Conservation (phyloP, 2,113 vertebrate genomes). For the Eptesicus fuscus region DNA sequence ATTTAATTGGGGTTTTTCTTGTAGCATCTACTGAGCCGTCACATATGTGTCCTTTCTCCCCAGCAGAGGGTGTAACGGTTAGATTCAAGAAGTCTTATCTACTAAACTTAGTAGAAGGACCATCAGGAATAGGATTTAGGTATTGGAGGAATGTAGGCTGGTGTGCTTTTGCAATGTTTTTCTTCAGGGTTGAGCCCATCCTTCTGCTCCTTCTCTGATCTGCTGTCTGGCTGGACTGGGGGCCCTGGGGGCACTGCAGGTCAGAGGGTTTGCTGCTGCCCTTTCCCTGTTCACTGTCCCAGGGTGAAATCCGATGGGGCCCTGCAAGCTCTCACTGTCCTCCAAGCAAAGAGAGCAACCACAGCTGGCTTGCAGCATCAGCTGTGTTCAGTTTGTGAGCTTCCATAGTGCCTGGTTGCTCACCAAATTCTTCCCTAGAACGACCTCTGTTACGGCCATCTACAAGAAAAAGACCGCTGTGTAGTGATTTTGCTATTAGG, state of each 20-base stretch:
- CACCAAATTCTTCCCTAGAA: background rate
- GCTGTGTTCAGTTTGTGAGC: background rate
- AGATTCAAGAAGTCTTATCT: background rate
- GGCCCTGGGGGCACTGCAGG: background rate
- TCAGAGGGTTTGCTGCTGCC: background rate
- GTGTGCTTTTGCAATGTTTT: background rate
- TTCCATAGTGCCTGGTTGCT: background rate
- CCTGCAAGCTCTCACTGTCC: background rate
- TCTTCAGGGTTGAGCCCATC: background rate
- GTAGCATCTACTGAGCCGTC: background rate
- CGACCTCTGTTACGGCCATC: background rate
- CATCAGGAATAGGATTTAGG: background rate
- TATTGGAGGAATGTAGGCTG: background rate
- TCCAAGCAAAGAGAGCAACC: background rate
- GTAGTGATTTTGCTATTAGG: background rate
- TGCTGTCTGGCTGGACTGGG: background rate
- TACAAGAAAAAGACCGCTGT: background rate
- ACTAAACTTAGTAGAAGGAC: background rate
- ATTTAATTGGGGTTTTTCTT: background rate
- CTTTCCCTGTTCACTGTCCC: too few species aligned
- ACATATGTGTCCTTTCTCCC: background rate
- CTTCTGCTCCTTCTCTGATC: background rate
- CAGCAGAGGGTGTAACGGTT: background rate
- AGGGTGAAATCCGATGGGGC: background rate
- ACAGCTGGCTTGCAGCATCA: background rate